Evolutionary conservation across 2,888 invertebrate genomes (phyloP), one percentile per base, ranked within the genome.

Genomic region (Thysanoteuthis rhombus): DNA sequence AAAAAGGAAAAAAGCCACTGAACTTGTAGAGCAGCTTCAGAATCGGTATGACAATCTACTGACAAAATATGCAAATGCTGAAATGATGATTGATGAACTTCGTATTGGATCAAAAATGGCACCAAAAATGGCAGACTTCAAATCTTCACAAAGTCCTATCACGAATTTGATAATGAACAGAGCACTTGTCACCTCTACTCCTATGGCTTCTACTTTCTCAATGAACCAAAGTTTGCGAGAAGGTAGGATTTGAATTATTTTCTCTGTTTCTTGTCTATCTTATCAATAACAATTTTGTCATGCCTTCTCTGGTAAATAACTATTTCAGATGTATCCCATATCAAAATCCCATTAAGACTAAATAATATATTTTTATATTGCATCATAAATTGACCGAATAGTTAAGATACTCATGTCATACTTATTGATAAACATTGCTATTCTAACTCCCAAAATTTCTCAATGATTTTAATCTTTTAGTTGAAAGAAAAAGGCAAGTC

Each of bases 11-110:
- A 96, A 96, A 93, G 96, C 96, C 1, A 96, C 96, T 32, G 96
- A 96, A 89, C 95, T 96, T 36, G 96, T 97, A 12, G 95, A 96
- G 89, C 96, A 97, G 94, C 95, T 97, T 38, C 96, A 96, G 94
- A 94, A 95, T 92, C 96, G 97, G 92, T 97, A 97, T 94, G 96
- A 97, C 94, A 96, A 95, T 91, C 95, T 97, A 36, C 95, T 97
- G 94, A 96, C 96, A 45, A 97, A 97, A 94, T 96, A 97, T 94
- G 97, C 97, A 6, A 94, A 96, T 89, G 97, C 97, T 0, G 97
- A 97, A 94, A 95, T 97, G n/a, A 97, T 96, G 36, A 97, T 97
- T 91, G 97, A 97, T 94, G 96, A 97, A 93, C 95, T 97, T 94
- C 94, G 97, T 90, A 95, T 97, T n/a, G 97, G 96, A 32, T 96